phyloP scores from a whole-genome alignment of 2,888 invertebrate species.

The Tipula confusa region DNA sequence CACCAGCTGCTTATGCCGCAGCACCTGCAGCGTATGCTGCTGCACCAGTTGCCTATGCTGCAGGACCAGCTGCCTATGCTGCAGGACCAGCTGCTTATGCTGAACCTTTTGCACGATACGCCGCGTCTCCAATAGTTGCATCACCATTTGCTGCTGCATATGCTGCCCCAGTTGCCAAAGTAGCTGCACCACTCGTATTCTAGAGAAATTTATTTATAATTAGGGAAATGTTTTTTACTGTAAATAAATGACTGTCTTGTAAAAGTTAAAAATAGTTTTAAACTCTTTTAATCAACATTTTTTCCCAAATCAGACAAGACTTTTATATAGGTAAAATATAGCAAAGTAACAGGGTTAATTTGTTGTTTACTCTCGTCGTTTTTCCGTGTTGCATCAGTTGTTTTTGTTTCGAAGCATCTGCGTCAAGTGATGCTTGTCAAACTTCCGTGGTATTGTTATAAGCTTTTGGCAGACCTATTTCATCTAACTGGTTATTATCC shows the following conservation, averaged over 20 bases:
- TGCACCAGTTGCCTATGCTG: slow-evolving; percentile 35
- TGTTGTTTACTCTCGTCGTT: too few relatives aligned
- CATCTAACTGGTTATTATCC: too few relatives aligned
- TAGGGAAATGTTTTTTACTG: background rate
- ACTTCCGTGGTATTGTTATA: too few relatives aligned
- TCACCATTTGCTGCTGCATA: slow-evolving; percentile 34
- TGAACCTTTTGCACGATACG: slow-evolving; percentile 33
- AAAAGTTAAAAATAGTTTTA: background rate
- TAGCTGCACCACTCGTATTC: slow-evolving; percentile 34
- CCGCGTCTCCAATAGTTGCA: too few relatives aligned
- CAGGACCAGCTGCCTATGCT: slow-evolving; percentile 53
- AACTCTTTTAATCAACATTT: too few relatives aligned
- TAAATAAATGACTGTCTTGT: background rate
- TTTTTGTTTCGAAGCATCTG: too few relatives aligned
- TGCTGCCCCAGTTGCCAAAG: slow-evolving; percentile 31
- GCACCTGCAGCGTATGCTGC: slow-evolving; percentile 32
- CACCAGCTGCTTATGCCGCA: slow-evolving; percentile 55
- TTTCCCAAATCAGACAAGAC: too few relatives aligned
- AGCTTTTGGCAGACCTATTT: too few relatives aligned
- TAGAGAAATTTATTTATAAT: background rate
- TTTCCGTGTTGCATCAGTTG: too few relatives aligned
- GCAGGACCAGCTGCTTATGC: slow-evolving; percentile 41
- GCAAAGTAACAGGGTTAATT: too few relatives aligned
- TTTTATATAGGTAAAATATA: too few relatives aligned
- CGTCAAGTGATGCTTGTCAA: too few relatives aligned